Conservation (phyloP, 1,140 invertebrate species). For the Conopomorpha cramerella region DNA sequence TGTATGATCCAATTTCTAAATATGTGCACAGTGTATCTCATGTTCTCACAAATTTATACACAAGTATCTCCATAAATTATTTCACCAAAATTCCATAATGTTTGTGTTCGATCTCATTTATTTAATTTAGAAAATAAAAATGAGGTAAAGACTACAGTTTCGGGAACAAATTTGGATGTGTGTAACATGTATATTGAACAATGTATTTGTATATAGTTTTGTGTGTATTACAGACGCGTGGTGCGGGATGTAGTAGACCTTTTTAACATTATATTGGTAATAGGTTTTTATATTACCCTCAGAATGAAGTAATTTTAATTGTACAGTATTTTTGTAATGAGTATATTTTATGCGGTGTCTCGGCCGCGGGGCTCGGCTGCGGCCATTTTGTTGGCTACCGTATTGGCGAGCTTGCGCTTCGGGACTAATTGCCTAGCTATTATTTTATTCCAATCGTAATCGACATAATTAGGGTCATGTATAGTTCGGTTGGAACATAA, state of each 20-base stretch:
- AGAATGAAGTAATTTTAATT: slow-evolving; percentile 49
- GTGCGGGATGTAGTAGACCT: too few relatives aligned
- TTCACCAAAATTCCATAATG: slow-evolving; percentile 36
- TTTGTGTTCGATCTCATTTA: slow-evolving; percentile 58
- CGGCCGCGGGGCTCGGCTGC: slow-evolving; percentile 4
- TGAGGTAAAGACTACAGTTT: slow-evolving; percentile 60
- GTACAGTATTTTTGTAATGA: slow-evolving; percentile 59
- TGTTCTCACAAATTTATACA: too few relatives aligned
- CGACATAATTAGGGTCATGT: slow-evolving; percentile 44
- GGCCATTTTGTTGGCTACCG: slow-evolving; percentile 1
- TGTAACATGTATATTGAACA: slow-evolving; percentile 56
- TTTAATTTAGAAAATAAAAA: slow-evolving; percentile 59
- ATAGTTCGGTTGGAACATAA: slow-evolving; percentile 42
- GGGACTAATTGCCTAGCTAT: slow-evolving; percentile 45
- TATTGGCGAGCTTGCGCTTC: slow-evolving; percentile 21
- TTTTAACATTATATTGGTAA: slow-evolving; percentile 32
- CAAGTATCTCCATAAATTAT: too few relatives aligned
- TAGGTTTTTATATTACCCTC: slow-evolving; percentile 47
- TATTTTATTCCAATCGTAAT: slow-evolving; percentile 45
- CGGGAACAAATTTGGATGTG: slow-evolving; percentile 58
- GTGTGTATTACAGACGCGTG: slow-evolving; percentile 18
- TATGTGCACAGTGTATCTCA: too few relatives aligned
- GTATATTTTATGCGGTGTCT: slow-evolving; percentile 36
- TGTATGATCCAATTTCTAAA: too few relatives aligned
- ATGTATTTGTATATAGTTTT: slow-evolving; percentile 45